Evolutionary conservation across 2,113 vertebrate genomes (phyloP), one percentile per base, ranked within the genome.

Genomic region (Columba janthina): DNA sequence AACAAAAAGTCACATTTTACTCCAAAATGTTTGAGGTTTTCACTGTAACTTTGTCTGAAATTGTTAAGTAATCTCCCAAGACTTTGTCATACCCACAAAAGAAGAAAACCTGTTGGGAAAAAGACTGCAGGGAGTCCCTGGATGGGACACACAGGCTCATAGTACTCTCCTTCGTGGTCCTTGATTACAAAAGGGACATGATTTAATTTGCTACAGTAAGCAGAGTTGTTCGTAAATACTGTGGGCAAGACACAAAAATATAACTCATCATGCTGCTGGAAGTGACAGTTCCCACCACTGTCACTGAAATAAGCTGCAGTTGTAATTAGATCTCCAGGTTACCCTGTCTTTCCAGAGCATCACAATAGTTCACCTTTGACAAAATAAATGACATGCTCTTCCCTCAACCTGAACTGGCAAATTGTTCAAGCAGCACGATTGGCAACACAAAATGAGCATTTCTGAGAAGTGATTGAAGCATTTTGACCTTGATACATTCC

Each of bases 401-500:
- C 38, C 34, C 67, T 92, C 72, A 80, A 32, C 64, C 13, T 62
- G 67, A 96, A 58, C 67, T 70, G 11, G 56, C 17, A 71, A 74
- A 76, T 86, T 58, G 42, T 77, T 88, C 51, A 22, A 71, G 69
- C 79, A 84, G 67, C 79, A 74, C 3, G 2, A 85, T 2, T 92
- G 82, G 42, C 44, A 77, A 54, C 51, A 74, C 46, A 60, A 95
- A 97, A 96, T 81, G 95, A 95, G 72, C 96, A 96, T 90, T 93
- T 84, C 4, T 0, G 69, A 92, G 56, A 66, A 32, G 26, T 74
- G 90, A 95, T 58, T 80, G 95, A 96, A 95, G 83, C 21, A 9
- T 31, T 96, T 19, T 74, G 88, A 93, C 94, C 95, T 90, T 51
- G 92, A 83, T 97, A 67, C 17, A 10, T 9, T 66, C 75, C 64